Evolutionary conservation across 2,888 invertebrate genomes (phyloP), one percentile per base, ranked within the genome.

Genomic region (Cryptophagus acutangulus): DNA sequence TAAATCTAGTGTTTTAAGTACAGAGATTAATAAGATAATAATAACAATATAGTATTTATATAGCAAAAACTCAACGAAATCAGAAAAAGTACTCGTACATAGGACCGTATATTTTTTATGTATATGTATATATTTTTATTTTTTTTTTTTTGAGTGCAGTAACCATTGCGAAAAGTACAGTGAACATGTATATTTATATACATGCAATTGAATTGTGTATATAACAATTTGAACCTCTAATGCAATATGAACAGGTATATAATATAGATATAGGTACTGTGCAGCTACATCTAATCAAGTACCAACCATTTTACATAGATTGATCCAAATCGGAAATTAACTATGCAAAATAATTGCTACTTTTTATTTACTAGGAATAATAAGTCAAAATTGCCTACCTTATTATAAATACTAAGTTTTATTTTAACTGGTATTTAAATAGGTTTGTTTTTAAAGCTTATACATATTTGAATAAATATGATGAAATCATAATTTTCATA

Each of bases 231-330:
- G 56, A 59, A 59, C 56, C 54, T 49, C 59, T 59, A 62, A 54
- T 53, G 50, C 52, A 54, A 56, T 58, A 59, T 61, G 57, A 61
- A 62, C 58, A 59, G 58, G 59, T 60, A 58, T n/a, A n/a, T 56
- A 51, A 56, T 49, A 52, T 50, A 54, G 48, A 58, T 51, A 54
- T 54, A 58, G 56, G 59, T 59, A 61, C 56, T 56, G 59, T 59
- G 55, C 57, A 58, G 54, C 56, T 58, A 58, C 48, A 49, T 47
- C 48, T 31, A 31, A 15, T 31, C 53, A 50, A 49, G 49, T 51
- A 52, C 57, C 45, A 48, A 49, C 56, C 51, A 31, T 31, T 8
- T 8, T 26, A 15, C 5, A 31, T 31, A 31, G 16, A 15, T 15
- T 16, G 16, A 31, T 12, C 6, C 5, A 3, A 26, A 15, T 31